Percentiles rank a stretch among this genome's conserved stretches.
phyloP scores from a whole-genome alignment of 1,140 invertebrate genomes.

The Chironomus striatipennis region DNA sequence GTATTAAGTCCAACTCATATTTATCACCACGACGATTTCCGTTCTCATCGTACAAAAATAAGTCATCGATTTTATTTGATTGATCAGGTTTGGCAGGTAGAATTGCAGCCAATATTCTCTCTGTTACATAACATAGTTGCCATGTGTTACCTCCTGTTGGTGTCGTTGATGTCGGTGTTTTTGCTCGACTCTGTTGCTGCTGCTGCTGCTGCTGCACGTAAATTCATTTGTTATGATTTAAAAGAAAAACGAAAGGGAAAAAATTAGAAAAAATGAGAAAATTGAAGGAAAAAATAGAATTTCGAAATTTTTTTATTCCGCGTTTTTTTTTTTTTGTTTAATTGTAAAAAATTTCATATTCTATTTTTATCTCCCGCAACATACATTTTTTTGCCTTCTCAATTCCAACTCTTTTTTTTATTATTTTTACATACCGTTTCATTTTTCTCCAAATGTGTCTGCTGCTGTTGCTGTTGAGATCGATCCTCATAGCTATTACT shows the following conservation, averaged over 20 bases:
- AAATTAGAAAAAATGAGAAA: neutral
- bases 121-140: constrained; percentile 27
- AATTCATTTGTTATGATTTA: neutral
- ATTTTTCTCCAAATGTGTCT: constrained; percentile 5
- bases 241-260: neutral
- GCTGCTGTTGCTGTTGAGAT: neutral
- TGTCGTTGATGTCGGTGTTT: constrained; percentile 4
- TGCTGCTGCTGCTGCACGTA: neutral
- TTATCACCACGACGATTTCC: constrained; percentile 15
- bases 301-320: constrained; percentile 18
- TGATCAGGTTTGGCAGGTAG: constrained; percentile 2
- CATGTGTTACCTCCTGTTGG: constrained; percentile 16
- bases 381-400: neutral
- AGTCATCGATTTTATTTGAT: neutral
- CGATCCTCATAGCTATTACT: constrained; percentile 2
- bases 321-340: constrained; percentile 18
- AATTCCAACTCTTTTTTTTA: constrained; percentile 5
- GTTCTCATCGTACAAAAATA: neutral
- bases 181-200: neutral
- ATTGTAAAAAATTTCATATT: constrained; percentile 13
- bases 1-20: constrained; percentile 27
- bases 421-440: constrained; percentile 17
- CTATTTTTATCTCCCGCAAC: constrained; percentile 22
- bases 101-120: constrained; percentile 26
- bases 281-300: neutral